Evolutionary conservation across 2,797 vertebrate genomes (phyloP).

Genomic region (Semotilus atromaculatus): DNA sequence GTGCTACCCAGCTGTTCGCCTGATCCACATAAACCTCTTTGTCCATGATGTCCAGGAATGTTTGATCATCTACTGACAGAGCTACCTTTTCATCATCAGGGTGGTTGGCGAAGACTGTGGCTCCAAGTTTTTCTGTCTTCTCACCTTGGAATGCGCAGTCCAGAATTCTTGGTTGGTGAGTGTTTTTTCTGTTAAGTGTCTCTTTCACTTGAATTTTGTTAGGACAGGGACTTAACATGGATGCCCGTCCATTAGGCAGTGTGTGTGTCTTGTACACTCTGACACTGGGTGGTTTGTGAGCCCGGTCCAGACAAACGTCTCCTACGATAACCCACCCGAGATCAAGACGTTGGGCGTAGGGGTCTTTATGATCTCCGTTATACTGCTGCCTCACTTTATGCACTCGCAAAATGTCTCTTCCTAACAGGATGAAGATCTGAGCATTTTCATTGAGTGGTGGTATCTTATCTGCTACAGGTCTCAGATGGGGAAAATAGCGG

Average conservation of each 20-base stretch:
- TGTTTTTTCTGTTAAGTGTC: neutral
- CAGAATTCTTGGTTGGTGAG: neutral
- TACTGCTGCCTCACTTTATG: neutral
- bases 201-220: neutral
- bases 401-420: neutral
- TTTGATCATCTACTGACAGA: neutral
- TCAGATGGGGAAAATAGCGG: neutral
- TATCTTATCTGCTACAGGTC: neutral
- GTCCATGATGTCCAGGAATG: conserved; percentile 23
- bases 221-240: neutral
- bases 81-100: conserved; percentile 20
- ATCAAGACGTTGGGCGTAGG: neutral
- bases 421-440: neutral
- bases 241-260: neutral
- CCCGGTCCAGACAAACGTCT: no score
- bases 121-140: neutral
- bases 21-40: conserved; percentile 22
- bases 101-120: neutral
- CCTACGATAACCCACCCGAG: neutral
- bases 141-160: neutral
- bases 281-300: neutral
- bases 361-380: neutral
- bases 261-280: neutral
- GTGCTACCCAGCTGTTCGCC: conserved; percentile 33
- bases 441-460: neutral